Evolutionary conservation across 2,113 vertebrate species (phyloP).

Genomic region (Alexandromys fortis): DNA sequence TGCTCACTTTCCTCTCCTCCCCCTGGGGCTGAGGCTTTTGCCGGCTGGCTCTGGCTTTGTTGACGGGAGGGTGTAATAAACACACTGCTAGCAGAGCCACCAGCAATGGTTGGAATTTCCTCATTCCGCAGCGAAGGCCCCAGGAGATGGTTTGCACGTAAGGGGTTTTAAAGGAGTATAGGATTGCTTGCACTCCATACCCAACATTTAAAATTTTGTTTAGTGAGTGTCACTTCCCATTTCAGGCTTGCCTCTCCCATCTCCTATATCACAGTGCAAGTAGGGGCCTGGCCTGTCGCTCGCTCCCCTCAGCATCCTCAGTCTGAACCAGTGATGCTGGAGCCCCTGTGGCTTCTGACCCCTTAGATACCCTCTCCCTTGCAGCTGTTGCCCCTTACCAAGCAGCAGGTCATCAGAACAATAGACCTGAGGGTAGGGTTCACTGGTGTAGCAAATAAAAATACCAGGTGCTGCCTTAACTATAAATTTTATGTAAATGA

Average conservation of each 20-base stretch:
- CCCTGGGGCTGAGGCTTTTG: rapidly evolving
- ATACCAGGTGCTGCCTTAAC: neutral
- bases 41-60: neutral
- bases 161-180: neutral
- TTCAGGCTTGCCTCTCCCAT: neutral
- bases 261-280: neutral
- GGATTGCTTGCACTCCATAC: neutral
- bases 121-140: neutral
- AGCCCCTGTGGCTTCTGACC: neutral
- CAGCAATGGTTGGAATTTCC: neutral
- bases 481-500: neutral
- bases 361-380: neutral
- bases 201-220: neutral
- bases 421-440: neutral
- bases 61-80: neutral
- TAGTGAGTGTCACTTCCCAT: neutral
- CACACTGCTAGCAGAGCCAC: no score
- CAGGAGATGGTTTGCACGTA: neutral
- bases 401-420: neutral
- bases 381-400: neutral
- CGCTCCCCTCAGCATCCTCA: neutral
- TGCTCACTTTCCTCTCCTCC: neutral
- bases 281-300: neutral
- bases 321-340: neutral
- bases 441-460: neutral